Evolutionary conservation across 2,113 vertebrate species (phyloP), one percentile per base, ranked within the genome.

Genomic region (Amphilophus citrinellus): DNA sequence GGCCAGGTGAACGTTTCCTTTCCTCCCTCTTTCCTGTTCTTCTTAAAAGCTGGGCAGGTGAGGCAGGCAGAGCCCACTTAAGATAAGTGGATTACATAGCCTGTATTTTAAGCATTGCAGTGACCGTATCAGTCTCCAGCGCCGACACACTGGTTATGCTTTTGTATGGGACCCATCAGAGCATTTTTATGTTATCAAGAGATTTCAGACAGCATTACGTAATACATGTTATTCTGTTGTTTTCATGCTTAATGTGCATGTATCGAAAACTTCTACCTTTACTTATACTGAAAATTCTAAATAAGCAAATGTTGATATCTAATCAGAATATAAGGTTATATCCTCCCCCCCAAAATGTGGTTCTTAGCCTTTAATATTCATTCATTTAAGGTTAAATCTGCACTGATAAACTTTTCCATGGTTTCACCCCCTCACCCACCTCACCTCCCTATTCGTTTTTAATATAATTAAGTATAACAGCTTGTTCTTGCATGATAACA

Each of bases 41-140:
- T 77, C 86, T 92, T 91, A 77, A 85, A 86, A 93, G 83, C 76
- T 42, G 7, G 68, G 83, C 92, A 95, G 94, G 94, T 95, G 94
- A 88, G 83, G 77, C 90, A 81, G 87, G 82, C 78, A 84, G 85
- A 90, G 76, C 88, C 83, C 88, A 91, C 92, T 95, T 93, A 79
- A 94, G 92, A 95, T 93, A 93, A 93, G 92, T 94, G 91, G 92
- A 92, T 94, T 92, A 95, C 75, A 59, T 84, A 87, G 83, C 84
- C 71, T 83, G 85, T 85, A 87, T 93, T 73, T 85, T 77, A 91
- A 90, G 88, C 75, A 63, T 79, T 87, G 79, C 91, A 93, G 86
- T 88, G 87, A 92, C 87, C 87, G 82, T 90, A 66, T 91, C 90
- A 50, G 77, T 60, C 79, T 15, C 60, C 61, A 14, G 18, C 7